phyloP scores from a whole-genome alignment of 2,888 invertebrate species.

The Himalopsyche tibetana region DNA sequence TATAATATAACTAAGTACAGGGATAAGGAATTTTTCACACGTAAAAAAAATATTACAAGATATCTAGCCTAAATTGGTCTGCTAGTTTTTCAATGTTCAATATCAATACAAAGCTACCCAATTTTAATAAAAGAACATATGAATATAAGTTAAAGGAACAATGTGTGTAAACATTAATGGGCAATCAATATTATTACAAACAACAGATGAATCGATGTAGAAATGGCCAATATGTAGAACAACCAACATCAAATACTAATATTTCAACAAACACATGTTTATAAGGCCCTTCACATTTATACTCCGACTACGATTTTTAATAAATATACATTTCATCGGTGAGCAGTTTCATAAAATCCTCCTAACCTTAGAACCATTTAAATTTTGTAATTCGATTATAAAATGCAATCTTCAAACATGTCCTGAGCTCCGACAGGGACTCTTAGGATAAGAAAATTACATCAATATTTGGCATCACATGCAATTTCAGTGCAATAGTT shows the following conservation, averaged over 20 bases:
- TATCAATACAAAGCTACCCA: constrained; percentile 39
- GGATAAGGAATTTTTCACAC: neutral
- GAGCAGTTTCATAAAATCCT: constrained; percentile 41
- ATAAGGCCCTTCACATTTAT: constrained; percentile 38
- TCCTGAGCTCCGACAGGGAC: neutral
- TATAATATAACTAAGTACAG: neutral
- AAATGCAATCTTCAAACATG: constrained; percentile 1
- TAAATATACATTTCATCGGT: constrained; percentile 41
- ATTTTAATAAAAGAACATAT: neutral
- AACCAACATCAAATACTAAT: constrained; percentile 34
- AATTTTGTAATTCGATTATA: constrained; percentile 38
- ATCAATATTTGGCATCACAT: constrained; percentile 53
- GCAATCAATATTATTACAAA: neutral
- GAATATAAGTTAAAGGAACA: constrained; percentile 4
- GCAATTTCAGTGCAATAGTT: constrained; percentile 63
- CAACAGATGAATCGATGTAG: constrained; percentile 14
- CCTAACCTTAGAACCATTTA: constrained; percentile 35
- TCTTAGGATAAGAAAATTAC: constrained; percentile 40
- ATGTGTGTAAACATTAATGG: neutral
- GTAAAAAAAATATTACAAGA: neutral
- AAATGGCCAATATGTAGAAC: constrained; percentile 19
- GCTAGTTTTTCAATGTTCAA: constrained; percentile 31
- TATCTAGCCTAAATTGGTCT: constrained; percentile 31
- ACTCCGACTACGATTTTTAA: constrained; percentile 31
- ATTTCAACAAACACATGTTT: constrained; percentile 36